Evolutionary conservation across 2,797 vertebrate species (phyloP).

Genomic region (Sebastes minor): DNA sequence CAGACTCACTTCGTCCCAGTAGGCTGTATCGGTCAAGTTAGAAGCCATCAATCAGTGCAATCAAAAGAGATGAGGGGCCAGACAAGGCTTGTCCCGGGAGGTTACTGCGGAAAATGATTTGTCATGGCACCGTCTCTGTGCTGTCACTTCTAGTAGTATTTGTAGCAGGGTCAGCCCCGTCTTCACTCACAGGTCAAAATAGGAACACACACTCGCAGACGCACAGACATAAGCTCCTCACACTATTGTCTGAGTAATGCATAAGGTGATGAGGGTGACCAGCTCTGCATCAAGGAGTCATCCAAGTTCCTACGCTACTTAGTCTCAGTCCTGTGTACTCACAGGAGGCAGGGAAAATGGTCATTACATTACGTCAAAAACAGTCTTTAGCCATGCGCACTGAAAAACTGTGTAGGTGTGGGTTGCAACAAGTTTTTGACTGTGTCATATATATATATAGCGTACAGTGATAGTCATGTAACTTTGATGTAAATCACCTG

Average conservation of each 20-base stretch:
- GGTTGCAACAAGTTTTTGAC: too few relatives aligned
- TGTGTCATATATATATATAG: too few relatives aligned
- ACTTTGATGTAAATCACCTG: too few relatives aligned
- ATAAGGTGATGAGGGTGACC: neutral
- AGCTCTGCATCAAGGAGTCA: neutral
- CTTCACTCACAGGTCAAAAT: slow-evolving; percentile 4
- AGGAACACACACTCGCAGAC: neutral
- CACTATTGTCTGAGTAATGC: neutral
- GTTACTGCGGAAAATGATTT: slow-evolving; percentile 7
- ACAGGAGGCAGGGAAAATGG: too few relatives aligned
- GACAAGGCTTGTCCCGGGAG: neutral
- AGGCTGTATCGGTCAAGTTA: slow-evolving; percentile 2
- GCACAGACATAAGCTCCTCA: neutral
- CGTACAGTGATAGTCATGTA: too few relatives aligned
- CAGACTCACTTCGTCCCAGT: neutral
- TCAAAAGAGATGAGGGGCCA: slow-evolving; percentile 8
- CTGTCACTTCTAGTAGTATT: neutral
- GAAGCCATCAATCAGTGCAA: slow-evolving; percentile 10
- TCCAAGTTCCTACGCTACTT: too few relatives aligned
- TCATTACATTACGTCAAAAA: too few relatives aligned
- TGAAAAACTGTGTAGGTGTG: too few relatives aligned
- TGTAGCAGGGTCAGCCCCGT: neutral
- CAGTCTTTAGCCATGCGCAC: too few relatives aligned
- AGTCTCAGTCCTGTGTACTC: too few relatives aligned
- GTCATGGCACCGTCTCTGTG: slow-evolving; percentile 9